These are phyloP conservation scores for Xenotilapia longispinis DNA, from an alignment of 2,113 vertebrate genomes.

Conservation along the genomic window DNA sequence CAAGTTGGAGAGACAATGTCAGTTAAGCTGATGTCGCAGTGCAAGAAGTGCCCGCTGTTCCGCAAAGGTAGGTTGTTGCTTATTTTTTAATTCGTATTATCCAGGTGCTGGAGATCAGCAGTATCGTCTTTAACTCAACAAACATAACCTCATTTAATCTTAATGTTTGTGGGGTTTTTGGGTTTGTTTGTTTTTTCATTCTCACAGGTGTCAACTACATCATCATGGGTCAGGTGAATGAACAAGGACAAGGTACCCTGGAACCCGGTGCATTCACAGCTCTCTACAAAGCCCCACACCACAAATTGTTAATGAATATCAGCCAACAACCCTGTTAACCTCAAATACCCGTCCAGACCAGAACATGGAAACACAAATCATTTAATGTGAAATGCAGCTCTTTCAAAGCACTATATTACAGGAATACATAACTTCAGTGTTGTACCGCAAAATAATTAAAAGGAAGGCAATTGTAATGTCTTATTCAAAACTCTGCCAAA, in stretches of 20 bases:
- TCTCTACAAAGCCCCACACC: constrained; percentile 72
- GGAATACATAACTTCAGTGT: not conserved
- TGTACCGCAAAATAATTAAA: constrained; percentile 15
- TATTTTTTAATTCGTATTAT: not conserved
- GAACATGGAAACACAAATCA: not conserved
- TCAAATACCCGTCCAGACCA: not conserved
- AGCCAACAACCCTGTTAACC: constrained; percentile 71
- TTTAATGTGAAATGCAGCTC: constrained; percentile 14
- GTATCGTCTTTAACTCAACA: not conserved
- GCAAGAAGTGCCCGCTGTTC: constrained; percentile 77
- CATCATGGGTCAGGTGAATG: constrained; percentile 81
- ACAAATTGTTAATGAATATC: constrained; percentile 76
- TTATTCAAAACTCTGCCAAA: constrained; percentile 21
- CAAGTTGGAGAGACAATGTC: constrained; percentile 66
- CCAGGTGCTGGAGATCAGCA: not conserved
- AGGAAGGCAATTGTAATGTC: constrained; percentile 3
- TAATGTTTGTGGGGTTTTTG: not conserved
- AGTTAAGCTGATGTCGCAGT: constrained; percentile 75
- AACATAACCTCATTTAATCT: not conserved
- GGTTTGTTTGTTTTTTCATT: not conserved
- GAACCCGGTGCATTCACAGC: constrained; percentile 77
- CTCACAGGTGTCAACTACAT: constrained; percentile 75
- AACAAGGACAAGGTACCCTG: constrained; percentile 69
- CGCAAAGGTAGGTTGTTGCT: constrained; percentile 54
- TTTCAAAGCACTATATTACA: constrained; percentile 12